Evolutionary conservation across 2,888 invertebrate species (phyloP), one percentile per base, ranked within the genome.

Genomic region (Rotaria socialis): DNA sequence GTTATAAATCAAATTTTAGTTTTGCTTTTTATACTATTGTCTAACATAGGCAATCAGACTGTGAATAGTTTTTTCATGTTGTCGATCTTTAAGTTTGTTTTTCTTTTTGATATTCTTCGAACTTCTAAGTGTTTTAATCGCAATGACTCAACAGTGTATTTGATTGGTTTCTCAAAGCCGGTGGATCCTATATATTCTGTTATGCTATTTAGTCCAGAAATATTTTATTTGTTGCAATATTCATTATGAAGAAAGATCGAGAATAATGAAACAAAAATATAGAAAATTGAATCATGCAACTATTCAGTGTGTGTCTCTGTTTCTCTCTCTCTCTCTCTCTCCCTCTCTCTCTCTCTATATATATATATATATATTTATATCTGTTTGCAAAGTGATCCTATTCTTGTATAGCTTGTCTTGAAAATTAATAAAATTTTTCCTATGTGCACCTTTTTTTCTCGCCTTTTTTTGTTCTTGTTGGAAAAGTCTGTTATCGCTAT

Each of bases 141-240:
- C 35, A 67, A 67, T 19, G 35, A 67, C 67, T 67, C 35, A 67
- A 67, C 35, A 35, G 35, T 67, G 16, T 14, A 4, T 27, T 67
- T 27, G 19, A 67, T 67, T 67, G 35, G 35, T 67, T 67, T 27
- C 35, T 16, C 35, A 35, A 35, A 27, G 67, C 67, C 67, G 67
- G 67, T 67, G 67, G 67, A 67, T 35, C 67, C 35, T 35, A 27
- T 67, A 67, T 67, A 35, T 67, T 67, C 67, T 67, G 67, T 67
- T 67, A 24, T 24, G 24, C 24, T 24, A 1, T 19, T 22, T 55
- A 7, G 55, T 55, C 55, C 55, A 55, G 55, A 24, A 3, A 56
- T 24, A 56, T 56, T 24, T 56, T 67, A 27, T 35, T 67, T 67
- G 67, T 67, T 67, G 67, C 67, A 35, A 67, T 67, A 27, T 67